Evolutionary conservation across 1,140 invertebrate species (phyloP).

Genomic region (Bombus balteatus): DNA sequence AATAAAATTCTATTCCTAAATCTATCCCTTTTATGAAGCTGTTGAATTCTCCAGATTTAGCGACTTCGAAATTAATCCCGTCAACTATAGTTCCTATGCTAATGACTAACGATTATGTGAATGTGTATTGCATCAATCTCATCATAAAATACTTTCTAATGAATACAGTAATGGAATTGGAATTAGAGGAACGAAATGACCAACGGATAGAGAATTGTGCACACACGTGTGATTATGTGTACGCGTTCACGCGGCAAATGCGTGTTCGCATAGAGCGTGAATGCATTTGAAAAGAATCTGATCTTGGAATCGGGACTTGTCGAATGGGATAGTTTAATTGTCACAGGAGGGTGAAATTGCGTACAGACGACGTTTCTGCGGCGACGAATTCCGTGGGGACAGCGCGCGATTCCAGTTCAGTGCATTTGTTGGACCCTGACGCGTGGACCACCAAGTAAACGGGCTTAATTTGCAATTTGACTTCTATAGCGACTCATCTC

Average conservation of each 20-base stretch:
- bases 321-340: conserved; percentile 39
- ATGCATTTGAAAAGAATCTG: conserved; percentile 16
- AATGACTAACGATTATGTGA: too few species aligned
- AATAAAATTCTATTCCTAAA: background rate
- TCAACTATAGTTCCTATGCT: background rate
- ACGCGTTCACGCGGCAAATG: conserved; percentile 39
- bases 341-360: background rate
- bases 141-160: background rate
- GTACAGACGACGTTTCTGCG: background rate
- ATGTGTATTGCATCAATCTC: too few species aligned
- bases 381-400: conserved; percentile 31
- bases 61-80: background rate
- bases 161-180: conserved; percentile 21
- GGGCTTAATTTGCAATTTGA: conserved; percentile 44
- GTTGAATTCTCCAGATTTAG: background rate
- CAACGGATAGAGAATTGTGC: conserved; percentile 17
- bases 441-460: conserved; percentile 23
- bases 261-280: conserved; percentile 22
- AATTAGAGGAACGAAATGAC: conserved; percentile 29
- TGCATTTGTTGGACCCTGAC: background rate
- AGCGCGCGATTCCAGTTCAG: background rate
- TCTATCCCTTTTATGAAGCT: background rate
- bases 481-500: conserved; percentile 41
- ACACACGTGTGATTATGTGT: conserved; percentile 37
- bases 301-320: conserved; percentile 8